Evolutionary conservation across 1,140 invertebrate species (phyloP).

Genomic region (Aphelenchoides avenae): DNA sequence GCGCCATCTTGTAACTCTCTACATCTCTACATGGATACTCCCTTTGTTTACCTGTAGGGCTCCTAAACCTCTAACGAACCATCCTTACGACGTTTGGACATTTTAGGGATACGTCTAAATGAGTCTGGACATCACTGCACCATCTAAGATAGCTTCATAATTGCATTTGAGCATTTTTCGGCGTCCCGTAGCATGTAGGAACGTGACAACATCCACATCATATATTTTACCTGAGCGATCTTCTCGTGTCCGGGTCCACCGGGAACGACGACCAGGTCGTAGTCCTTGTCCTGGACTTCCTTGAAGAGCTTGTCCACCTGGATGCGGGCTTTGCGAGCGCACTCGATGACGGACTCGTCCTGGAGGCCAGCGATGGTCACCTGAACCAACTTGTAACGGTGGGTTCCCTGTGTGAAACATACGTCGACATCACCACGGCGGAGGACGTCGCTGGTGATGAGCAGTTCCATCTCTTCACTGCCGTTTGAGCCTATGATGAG

Average conservation of each 20-base stretch:
- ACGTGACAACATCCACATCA: too few species aligned
- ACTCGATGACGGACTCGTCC: conserved; percentile 28
- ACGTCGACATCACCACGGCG: conserved; percentile 76
- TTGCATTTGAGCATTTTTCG: too few species aligned
- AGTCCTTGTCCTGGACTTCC: conserved; percentile 51
- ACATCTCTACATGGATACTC: too few species aligned
- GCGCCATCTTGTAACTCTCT: too few species aligned
- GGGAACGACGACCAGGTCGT: conserved; percentile 79
- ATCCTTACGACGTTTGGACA: too few species aligned
- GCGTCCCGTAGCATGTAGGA: too few species aligned
- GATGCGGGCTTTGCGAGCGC: conserved; percentile 37
- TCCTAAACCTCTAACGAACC: too few species aligned
- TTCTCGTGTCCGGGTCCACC: conserved; percentile 90
- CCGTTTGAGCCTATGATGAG: conserved; percentile 74
- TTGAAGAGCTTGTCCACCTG: conserved; percentile 39
- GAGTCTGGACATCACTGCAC: too few species aligned
- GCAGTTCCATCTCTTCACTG: conserved; percentile 90
- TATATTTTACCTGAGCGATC: too few species aligned
- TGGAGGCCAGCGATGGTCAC: conserved; percentile 50
- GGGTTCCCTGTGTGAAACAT: conserved; percentile 1
- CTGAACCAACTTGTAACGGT: conserved; percentile 23
- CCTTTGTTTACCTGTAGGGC: too few species aligned
- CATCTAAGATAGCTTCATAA: too few species aligned
- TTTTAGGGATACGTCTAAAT: too few species aligned
- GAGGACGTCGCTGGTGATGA: conserved; percentile 82